Evolutionary conservation across 2,888 invertebrate species (phyloP).

Genomic region (Argyra leucocephala): DNA sequence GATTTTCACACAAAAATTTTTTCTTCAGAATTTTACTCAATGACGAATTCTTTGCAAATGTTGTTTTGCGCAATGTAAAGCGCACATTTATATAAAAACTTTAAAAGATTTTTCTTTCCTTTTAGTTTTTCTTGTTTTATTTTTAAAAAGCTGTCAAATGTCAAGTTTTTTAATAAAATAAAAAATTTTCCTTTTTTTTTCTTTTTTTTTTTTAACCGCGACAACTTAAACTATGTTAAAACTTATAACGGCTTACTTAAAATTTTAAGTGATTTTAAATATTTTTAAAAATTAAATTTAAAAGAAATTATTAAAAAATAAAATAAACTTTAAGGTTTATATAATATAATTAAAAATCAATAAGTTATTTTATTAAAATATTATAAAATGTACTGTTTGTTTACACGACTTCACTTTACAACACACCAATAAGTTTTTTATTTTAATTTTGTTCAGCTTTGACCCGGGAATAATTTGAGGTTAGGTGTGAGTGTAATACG

Average conservation of each 20-base stretch:
- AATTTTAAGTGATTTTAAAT: no score
- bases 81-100: neutral
- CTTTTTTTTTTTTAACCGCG: neutral
- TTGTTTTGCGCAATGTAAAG: neutral
- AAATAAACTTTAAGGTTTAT: no score
- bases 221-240: no score
- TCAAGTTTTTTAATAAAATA: no score
- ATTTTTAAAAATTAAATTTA: no score
- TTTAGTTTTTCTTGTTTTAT: neutral
- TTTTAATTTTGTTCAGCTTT: no score
- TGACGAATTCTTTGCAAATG: constrained; percentile 1
- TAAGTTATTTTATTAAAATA: neutral
- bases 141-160: neutral
- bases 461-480: constrained; percentile 1
- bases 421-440: neutral
- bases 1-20: neutral
- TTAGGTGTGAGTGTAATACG: neutral
- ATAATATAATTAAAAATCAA: no score
- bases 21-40: neutral
- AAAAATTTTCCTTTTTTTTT: no score
- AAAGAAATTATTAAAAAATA: no score
- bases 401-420: no score
- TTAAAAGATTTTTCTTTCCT: neutral
- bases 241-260: no score
- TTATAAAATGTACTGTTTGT: neutral